These are phyloP conservation scores for Ganaspis sp. DNA, from an alignment of 1,140 invertebrate species.

Conservation along the genomic window DNA sequence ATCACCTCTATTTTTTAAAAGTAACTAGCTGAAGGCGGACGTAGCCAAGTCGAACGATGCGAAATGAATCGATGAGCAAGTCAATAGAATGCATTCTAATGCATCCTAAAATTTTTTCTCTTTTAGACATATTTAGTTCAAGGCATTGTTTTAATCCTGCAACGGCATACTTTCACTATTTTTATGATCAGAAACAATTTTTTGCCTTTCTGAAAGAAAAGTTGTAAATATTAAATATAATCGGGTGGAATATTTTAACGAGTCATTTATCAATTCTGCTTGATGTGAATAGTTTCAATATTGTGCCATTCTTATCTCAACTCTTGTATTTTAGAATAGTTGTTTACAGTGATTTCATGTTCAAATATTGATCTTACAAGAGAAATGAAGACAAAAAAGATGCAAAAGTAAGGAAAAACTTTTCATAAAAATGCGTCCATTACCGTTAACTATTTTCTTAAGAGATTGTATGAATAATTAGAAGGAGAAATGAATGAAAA, in stretches of 20 bases:
- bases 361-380: too few relatives aligned
- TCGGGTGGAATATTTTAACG: neutral
- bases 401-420: too few relatives aligned
- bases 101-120: neutral
- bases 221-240: neutral
- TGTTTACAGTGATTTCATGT: too few relatives aligned
- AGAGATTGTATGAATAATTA: too few relatives aligned
- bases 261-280: too few relatives aligned
- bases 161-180: conserved; percentile 5
- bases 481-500: too few relatives aligned
- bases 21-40: neutral
- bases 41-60: neutral
- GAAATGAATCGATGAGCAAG: conserved; percentile 6
- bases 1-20: neutral
- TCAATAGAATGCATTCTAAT: conserved; percentile 16
- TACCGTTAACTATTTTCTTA: too few relatives aligned
- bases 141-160: neutral
- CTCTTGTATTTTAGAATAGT: too few relatives aligned
- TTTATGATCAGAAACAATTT: neutral
- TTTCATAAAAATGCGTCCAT: too few relatives aligned
- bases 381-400: too few relatives aligned
- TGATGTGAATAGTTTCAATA: too few relatives aligned
- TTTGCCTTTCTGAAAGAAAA: neutral
- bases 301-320: too few relatives aligned
- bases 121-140: conserved; percentile 13